Base-by-base conservation (phyloP, 1,140 invertebrate species). In the Penaeus japonicus region DNA sequence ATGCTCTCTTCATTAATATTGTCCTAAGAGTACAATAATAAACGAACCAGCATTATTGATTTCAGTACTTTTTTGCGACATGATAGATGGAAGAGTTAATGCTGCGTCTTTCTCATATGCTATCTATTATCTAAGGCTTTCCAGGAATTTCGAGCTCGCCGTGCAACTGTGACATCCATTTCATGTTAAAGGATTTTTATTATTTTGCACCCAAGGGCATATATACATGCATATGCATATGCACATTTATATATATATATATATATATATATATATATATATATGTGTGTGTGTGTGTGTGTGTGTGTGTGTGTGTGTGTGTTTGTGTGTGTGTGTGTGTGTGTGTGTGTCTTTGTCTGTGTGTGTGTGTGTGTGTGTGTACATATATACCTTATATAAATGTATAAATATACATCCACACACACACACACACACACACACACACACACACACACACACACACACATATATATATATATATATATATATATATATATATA, bases 321-420 rank as follows among this genome's bases (percentile, higher is more conserved):
- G 27, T 4, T n/a, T 65, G 27, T 65, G 27, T 65, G 27, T 65
- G 27, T 65, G 27, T 65, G 27, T 4, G 27, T 65, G 27, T 65
- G 27, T 65, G 27, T 65, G 27, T 65, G 27, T 65, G 27, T 65
- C 22, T 65, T n/a, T 65, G 27, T 65, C 22, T 65, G 27, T 65
- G 27, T 65, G 27, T 65, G 27, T 65, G 27, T 4, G 27, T 65
- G 27, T 65, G 27, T 65, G 27, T 65, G 27, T 65, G 27, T 65
- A 65, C 27, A 65, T 65, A 65, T 65, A 65, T 65, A 65, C n/a
- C n/a, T n/a, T 65, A 65, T 65, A 65, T 65, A 65, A n/a, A 65
- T 65, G 27, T 65, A 65, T 65, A 65, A 4, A 65, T 65, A 65
- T 65, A 65, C 27, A 65, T 65, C 22, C 27, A 65, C 27, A 65